Evolutionary conservation across 2,113 vertebrate genomes (phyloP), one percentile per base, ranked within the genome.

Genomic region (Neodontobutis hainanensis): DNA sequence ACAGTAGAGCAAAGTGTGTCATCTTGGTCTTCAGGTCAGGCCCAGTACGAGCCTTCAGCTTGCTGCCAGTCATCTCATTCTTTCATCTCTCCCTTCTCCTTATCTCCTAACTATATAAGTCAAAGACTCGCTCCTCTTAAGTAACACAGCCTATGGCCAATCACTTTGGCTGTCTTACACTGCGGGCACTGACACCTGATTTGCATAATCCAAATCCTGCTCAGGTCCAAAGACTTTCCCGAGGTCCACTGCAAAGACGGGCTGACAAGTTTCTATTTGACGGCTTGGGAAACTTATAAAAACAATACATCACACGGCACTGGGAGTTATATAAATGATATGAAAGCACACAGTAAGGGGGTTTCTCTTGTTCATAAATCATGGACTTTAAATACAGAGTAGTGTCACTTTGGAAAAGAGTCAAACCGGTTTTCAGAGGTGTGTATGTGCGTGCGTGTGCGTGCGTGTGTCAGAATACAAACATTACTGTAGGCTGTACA

Each of bases 161-260:
- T 69, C 73, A 70, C 61, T 47, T 58, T 77, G 69, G 42, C 66
- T 66, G 73, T 45, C 53, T 34, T 7, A 9, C 51, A 11, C 52
- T 63, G 19, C 19, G 4, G 15, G 9, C 61, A 60, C 60, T 38
- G 47, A 77, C 64, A 69, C 50, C 60, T 62, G 46, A 85, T 89
- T 89, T 85, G 76, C 72, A 86, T 85, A 89, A 90, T 86, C 82
- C 77, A 85, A 78, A 84, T 78, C 74, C 80, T 70, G 53, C 60
- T 77, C 52, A 61, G 53, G 52, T 36, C 32, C 3, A 6, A 52
- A 66, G 82, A 73, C 78, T 73, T 76, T 73, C 73, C 69, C 68
- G 40, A 65, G 63, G 42, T 70, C 65, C 44, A 66, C 52, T 70
- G 78, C 65, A 78, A 69, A 27, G 48, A 63, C 55, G 47, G n/a